These are phyloP conservation scores for Peromyscus nudipes DNA, from an alignment of 2,797 vertebrate genomes.

Conservation along the genomic window DNA sequence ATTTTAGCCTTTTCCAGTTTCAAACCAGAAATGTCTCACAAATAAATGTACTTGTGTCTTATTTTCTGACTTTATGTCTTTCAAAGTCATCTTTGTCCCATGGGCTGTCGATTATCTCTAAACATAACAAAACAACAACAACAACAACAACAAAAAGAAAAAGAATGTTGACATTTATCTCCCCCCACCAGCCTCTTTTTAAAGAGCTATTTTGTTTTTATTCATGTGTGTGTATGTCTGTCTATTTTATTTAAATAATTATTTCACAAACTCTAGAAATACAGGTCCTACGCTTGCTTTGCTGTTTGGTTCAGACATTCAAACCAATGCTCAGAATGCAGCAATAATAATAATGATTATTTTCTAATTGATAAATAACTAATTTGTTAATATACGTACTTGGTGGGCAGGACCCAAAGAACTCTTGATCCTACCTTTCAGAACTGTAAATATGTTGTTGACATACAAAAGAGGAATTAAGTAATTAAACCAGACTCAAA, in stretches of 20 bases:
- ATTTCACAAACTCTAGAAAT: neutral
- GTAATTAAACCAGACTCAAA: neutral
- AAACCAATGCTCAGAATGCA: neutral
- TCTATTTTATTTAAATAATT: neutral
- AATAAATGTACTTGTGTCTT: neutral
- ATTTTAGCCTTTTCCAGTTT: slow-evolving; percentile 60
- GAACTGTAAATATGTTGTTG: neutral
- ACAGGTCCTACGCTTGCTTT: neutral
- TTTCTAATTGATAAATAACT: slow-evolving; percentile 20
- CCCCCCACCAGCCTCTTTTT: neutral
- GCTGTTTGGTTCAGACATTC: slow-evolving; percentile 2
- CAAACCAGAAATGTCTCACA: neutral
- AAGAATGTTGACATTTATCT: neutral
- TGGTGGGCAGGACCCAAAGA: neutral
- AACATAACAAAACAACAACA: neutral
- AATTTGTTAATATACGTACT: neutral
- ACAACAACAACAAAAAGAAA: neutral
- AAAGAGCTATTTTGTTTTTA: neutral
- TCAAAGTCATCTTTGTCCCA: neutral
- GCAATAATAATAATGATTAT: neutral
- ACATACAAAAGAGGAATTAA: neutral
- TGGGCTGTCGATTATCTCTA: neutral
- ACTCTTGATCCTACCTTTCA: neutral
- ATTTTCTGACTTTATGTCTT: slow-evolving; percentile 5
- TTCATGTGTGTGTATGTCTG: neutral